These are phyloP conservation scores for Paguma larvata DNA, from an alignment of 2,797 vertebrate species.

Conservation along the genomic window DNA sequence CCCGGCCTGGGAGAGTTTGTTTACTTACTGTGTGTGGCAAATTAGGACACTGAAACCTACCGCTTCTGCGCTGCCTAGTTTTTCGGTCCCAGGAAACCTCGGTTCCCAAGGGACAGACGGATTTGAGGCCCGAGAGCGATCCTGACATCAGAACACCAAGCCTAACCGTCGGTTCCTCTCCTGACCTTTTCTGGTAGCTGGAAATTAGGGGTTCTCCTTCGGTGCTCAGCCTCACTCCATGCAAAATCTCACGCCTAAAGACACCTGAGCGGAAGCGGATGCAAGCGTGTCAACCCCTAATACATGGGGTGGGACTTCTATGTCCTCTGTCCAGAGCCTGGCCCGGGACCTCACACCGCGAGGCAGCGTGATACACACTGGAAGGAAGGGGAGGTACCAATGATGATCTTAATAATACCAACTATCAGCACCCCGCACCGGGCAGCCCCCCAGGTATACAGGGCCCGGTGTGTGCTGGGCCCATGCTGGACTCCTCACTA, in stretches of 20 bases:
- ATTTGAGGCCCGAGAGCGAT: not conserved
- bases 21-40: conserved; percentile 34
- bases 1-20: not conserved
- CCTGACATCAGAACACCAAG: not conserved
- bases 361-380: not conserved
- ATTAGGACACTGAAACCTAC: conserved; percentile 59
- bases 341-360: not conserved
- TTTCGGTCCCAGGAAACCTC: conserved; percentile 66
- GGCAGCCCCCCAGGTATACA: accelerated
- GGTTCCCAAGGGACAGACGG: conserved; percentile 17
- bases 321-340: not conserved
- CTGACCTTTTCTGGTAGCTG: not conserved
- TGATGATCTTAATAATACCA: accelerated
- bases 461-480: accelerated
- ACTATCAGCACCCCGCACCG: accelerated
- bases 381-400: not conserved
- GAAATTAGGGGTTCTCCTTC: not conserved
- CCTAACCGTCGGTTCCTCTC: not conserved
- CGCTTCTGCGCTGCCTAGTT: conserved; percentile 25
- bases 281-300: not conserved
- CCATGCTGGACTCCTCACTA: not conserved
- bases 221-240: not conserved
- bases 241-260: not conserved
- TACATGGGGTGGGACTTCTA: not conserved
- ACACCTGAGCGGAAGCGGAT: not conserved